Conservation (phyloP, 64 coral and sea anemone genomes). For the Porites australiensis region DNA sequence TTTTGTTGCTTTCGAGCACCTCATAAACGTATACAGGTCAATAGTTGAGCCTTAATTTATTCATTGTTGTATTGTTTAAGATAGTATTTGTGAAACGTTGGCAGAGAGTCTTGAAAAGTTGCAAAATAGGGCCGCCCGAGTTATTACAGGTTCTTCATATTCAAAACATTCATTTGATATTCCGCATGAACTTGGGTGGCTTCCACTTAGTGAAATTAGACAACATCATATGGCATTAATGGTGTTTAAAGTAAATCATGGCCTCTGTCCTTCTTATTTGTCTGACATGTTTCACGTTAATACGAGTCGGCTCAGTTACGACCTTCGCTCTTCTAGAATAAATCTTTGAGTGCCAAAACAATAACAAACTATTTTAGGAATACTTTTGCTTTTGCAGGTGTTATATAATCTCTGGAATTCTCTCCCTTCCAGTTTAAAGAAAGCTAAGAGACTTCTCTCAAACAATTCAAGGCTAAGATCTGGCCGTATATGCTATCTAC, state of each 20-base stretch:
- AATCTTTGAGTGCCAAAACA: neutral
- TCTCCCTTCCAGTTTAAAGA: too few species aligned
- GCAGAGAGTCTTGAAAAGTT: neutral
- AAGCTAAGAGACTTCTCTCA: neutral
- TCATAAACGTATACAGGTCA: too few species aligned
- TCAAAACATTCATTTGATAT: neutral
- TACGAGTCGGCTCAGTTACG: too few species aligned
- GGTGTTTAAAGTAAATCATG: too few species aligned
- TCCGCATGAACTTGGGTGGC: neutral
- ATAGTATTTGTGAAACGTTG: neutral
- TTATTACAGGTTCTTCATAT: neutral
- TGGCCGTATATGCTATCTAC: neutral
- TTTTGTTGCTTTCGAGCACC: neutral
- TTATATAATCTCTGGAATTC: slow-evolving; percentile 5
- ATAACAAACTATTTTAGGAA: neutral
- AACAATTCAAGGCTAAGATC: neutral
- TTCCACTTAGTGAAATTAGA: neutral
- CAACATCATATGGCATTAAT: too few species aligned
- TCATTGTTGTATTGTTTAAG: neutral
- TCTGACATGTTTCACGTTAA: too few species aligned
- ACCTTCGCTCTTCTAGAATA: too few species aligned
- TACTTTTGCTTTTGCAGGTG: neutral
- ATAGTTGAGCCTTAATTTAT: too few species aligned
- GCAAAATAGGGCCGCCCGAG: neutral
- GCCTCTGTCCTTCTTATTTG: too few species aligned